Percentiles rank a stretch among this genome's conserved stretches.
phyloP scores from a whole-genome alignment of 1,140 invertebrate genomes.

The Ridgeia piscesae region DNA sequence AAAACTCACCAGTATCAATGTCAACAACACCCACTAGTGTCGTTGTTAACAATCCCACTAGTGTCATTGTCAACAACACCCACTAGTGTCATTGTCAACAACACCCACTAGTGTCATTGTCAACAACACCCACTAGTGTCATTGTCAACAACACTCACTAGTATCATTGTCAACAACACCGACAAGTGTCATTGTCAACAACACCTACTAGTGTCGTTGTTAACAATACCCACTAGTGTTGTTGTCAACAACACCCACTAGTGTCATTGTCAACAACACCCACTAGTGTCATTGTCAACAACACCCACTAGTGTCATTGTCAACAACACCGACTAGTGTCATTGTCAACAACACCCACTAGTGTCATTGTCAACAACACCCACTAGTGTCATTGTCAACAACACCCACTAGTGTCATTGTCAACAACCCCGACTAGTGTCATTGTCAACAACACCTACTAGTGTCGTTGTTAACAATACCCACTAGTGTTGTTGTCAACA shows the following conservation, averaged over 20 bases:
- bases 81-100: not conserved
- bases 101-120: not conserved
- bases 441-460: no score
- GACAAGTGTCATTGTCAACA: not conserved
- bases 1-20: no score
- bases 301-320: not conserved
- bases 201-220: not conserved
- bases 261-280: not conserved
- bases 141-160: not conserved
- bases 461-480: not conserved
- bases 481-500: not conserved
- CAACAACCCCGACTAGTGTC: not conserved
- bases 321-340: not conserved
- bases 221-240: not conserved
- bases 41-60: not conserved
- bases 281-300: not conserved
- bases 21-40: not conserved
- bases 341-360: not conserved
- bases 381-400: not conserved
- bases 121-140: not conserved
- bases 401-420: not conserved
- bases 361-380: not conserved
- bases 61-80: no score
- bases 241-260: not conserved
- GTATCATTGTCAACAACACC: not conserved